These are phyloP conservation scores for Tokudaia muenninki DNA, from an alignment of 2,797 vertebrate genomes.

Conservation along the genomic window DNA sequence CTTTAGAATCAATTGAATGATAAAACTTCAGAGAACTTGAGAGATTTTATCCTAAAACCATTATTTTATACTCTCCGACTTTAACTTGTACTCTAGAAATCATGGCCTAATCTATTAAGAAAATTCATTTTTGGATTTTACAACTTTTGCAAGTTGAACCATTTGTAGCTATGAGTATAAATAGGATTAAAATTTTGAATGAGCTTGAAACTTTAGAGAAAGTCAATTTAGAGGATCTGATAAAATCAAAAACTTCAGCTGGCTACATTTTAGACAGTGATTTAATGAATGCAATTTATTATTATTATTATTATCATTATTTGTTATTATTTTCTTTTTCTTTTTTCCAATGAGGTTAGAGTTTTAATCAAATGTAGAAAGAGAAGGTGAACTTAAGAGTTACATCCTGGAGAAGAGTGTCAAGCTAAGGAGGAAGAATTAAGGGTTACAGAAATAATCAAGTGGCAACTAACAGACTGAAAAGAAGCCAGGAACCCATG, in stretches of 20 bases:
- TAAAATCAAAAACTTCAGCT: not conserved
- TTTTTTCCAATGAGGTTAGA: not conserved
- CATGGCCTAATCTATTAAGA: not conserved
- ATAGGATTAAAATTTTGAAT: not conserved
- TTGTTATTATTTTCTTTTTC: not conserved
- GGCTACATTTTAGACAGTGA: not conserved
- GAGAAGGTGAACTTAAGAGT: not conserved
- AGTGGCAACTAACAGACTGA: not conserved
- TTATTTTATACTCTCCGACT: conserved; percentile 1
- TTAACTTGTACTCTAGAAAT: not conserved
- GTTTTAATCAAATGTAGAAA: not conserved
- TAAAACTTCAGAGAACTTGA: not conserved
- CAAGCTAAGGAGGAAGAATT: not conserved
- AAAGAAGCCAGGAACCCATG: not conserved
- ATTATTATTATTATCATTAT: not conserved
- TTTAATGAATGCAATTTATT: not conserved
- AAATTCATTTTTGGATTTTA: not conserved
- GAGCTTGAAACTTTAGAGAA: not conserved
- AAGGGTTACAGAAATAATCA: not conserved
- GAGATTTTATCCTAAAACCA: not conserved
- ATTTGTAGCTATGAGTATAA: not conserved
- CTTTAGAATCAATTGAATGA: not conserved
- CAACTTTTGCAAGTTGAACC: conserved; percentile 18
- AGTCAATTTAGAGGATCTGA: not conserved
- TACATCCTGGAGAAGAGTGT: not conserved